Evolutionary conservation across 2,888 invertebrate species (phyloP), one percentile per base, ranked within the genome.

Genomic region (Cyaniris semiargus): DNA sequence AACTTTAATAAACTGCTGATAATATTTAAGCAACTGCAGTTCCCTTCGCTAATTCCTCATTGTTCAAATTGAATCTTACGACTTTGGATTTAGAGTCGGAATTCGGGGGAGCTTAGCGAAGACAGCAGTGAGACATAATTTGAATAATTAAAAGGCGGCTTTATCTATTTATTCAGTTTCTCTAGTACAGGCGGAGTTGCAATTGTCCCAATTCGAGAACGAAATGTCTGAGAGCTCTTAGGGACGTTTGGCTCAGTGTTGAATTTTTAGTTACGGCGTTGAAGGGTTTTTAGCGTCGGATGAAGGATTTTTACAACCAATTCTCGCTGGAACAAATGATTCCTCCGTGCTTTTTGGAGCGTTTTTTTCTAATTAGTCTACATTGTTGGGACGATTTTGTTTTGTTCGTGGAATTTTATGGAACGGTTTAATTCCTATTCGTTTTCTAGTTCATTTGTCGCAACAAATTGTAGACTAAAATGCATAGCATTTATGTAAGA

Each of bases 201-300:
- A 80, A 79, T 80, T 80, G 80, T 81, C 79, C 82, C 81, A 81
- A 82, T 83, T 82, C 78, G 78, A 80, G 78, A 71, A 77, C 76
- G 79, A 80, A 82, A 80, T 77, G 79, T 80, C 81, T 80, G 80
- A 82, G 82, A 79, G 80, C 79, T 79, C 80, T 79, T 78, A 72
- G 78, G 78, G 71, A 78, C 79, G 79, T 80, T 79, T 81, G 80
- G 79, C 81, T 81, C 80, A 31, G 72, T 60, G 75, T 58, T 80
- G 79, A 79, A 80, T 81, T 80, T 80, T 77, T 79, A 76, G 76
- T 78, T 77, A 77, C 76, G 76, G 60, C 76, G 71, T 76, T 74
- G 76, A 70, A 78, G 76, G 53, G 78, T 78, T 74, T 76, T 66
- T 74, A 48, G 66, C 70, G 66, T 74, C 34, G 48, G 53, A 76